Conservation (phyloP, 1,140 invertebrate species). For the Pectinophora gossypiella region DNA sequence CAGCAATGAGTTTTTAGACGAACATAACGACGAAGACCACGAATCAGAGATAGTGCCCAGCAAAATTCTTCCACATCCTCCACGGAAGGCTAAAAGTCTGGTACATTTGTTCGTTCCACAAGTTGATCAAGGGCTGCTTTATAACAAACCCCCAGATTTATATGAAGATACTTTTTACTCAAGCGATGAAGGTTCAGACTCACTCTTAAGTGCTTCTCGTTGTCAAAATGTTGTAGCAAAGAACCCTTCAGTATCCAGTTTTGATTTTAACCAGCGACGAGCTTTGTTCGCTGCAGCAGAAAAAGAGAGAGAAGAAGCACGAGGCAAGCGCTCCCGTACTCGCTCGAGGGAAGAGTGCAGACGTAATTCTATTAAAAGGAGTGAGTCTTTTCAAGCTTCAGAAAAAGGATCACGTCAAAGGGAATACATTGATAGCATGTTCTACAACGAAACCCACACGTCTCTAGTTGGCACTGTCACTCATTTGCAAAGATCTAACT, state of each 20-base stretch:
- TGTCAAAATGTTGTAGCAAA: constrained; percentile 61
- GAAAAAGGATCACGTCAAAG: constrained; percentile 64
- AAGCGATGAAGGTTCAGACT: constrained; percentile 82
- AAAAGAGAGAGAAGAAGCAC: constrained; percentile 66
- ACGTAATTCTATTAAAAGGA: constrained; percentile 63
- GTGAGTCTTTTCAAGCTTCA: constrained; percentile 72
- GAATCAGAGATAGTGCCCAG: constrained; percentile 79
- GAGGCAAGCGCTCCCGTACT: constrained; percentile 43
- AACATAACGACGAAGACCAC: constrained; percentile 43
- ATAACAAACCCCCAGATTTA: constrained; percentile 77
- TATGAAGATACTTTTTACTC: constrained; percentile 79
- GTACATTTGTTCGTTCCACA: constrained; percentile 74
- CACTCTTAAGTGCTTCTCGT: constrained; percentile 80
- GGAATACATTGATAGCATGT: constrained; percentile 71
- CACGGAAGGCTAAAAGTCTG: constrained; percentile 76
- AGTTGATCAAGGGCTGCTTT: constrained; percentile 65
- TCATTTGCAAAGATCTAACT: constrained; percentile 69
- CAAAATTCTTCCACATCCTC: constrained; percentile 79
- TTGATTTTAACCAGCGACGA: constrained; percentile 67
- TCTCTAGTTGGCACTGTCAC: constrained; percentile 22
- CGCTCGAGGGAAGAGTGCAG: constrained; percentile 55
- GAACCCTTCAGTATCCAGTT: constrained; percentile 43
- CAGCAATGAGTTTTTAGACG: constrained; percentile 41
- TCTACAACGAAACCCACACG: constrained; percentile 44
- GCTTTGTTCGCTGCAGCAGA: constrained; percentile 75